Evolutionary conservation across 1,140 invertebrate genomes (phyloP), one percentile per base, ranked within the genome.

Genomic region (Gonatopus flavifemur): DNA sequence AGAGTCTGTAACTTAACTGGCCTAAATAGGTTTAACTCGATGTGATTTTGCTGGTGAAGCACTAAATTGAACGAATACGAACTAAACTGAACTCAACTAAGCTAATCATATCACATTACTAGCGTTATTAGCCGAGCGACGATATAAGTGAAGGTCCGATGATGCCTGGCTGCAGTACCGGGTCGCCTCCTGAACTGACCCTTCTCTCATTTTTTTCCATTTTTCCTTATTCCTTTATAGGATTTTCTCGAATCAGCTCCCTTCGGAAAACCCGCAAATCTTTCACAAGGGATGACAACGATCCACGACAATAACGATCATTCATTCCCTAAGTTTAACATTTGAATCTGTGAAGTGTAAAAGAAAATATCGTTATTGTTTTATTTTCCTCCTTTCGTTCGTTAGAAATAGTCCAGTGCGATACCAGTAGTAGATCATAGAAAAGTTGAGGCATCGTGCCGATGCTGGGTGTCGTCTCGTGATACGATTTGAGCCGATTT

Each of bases 31-130:
- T 73, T 76, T 76, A 74, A 76, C 70, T 76, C 66, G 73, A 73
- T 70, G 71, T 74, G 74, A 76, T 77, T 77, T 76, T 76, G 68
- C 72, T 64, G 67, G 64, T 67, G 69, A 74, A 76, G 67, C 67
- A 71, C 69, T 74, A 70, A 75, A 76, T 73, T 76, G 74, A 76
- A 76, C 70, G 67, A 73, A 74, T 74, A 77, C 63, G 72, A 76
- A 76, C 74, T 77, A 76, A 77, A 77, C 75, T 76, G 73, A 77
- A 75, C 72, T 77, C 71, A 76, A 76, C 75, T 76, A 74, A 77
- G 68, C 75, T 77, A 77, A 77, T 77, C 74, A 74, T 77, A 76
- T 76, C 72, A 77, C 72, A 77, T 77, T 77, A 77, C 75, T 70
- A 70, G 69, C 66, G 71, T 76, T 76, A 76, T 77, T 77, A 77